Conservation (phyloP, 2,797 vertebrate genomes). For the Dermochelys coriacea region DNA sequence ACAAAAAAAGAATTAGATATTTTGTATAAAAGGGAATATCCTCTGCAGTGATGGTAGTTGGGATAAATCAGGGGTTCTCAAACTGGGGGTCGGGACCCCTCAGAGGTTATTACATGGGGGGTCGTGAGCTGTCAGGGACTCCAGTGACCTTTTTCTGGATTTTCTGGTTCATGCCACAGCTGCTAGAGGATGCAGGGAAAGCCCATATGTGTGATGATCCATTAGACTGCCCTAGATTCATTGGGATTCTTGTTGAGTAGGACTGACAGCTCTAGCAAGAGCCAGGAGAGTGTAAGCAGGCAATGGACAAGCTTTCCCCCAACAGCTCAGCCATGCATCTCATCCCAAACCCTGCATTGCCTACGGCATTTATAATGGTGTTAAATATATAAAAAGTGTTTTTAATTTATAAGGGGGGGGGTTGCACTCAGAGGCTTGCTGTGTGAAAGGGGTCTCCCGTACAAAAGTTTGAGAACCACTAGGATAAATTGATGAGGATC, state of each 20-base stretch:
- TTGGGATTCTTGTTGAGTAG: not conserved
- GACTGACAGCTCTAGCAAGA: not conserved
- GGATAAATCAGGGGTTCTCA: not conserved
- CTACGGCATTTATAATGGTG: no score
- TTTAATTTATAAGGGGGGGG: no score
- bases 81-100: no score
- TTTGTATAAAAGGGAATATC: constrained; percentile 36
- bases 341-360: no score
- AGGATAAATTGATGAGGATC: constrained; percentile 1
- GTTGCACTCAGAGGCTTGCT: no score
- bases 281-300: not conserved
- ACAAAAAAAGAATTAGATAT: constrained; percentile 23
- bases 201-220: rapidly evolving
- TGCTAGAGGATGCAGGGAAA: not conserved
- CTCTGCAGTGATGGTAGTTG: constrained; percentile 12
- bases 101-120: no score
- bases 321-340: not conserved
- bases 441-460: no score
- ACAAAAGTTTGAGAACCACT: no score
- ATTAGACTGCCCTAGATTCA: not conserved
- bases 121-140: not conserved
- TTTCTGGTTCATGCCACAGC: not conserved
- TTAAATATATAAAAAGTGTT: no score
- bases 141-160: not conserved
- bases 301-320: not conserved